phyloP scores from a whole-genome alignment of 2,888 invertebrate species.

The Callinectes sapidus region DNA sequence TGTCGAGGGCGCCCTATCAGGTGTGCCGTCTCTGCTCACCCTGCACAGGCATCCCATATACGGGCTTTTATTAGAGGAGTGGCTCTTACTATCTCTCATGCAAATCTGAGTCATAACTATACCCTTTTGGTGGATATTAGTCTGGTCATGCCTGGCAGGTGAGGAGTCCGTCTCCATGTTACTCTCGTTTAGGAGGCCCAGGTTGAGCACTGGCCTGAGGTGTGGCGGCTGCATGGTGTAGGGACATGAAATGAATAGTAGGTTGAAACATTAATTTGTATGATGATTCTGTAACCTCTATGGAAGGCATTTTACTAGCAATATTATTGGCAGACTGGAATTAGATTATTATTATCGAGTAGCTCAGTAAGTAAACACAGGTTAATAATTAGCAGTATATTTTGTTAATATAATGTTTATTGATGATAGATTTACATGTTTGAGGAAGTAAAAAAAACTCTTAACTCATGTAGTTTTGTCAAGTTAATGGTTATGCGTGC shows the following conservation, averaged over 20 bases:
- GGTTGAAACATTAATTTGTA: constrained; percentile 1
- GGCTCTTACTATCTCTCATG: constrained; percentile 14
- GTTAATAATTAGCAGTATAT: background rate
- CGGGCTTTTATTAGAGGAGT: constrained; percentile 21
- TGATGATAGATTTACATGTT: background rate
- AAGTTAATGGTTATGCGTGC: background rate
- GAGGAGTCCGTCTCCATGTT: background rate
- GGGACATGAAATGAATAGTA: background rate
- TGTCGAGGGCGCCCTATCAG: background rate
- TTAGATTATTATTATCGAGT: background rate
- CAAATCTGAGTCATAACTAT: constrained; percentile 22
- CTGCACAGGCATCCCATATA: background rate
- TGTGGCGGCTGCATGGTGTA: background rate
- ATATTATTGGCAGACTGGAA: background rate
- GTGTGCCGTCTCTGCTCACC: background rate
- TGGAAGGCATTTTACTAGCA: background rate
- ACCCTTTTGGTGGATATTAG: constrained; percentile 11
- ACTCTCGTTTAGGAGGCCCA: background rate
- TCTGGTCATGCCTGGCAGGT: constrained; percentile 6
- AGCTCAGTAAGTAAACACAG: background rate
- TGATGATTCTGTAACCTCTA: background rate
- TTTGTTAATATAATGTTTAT: background rate
- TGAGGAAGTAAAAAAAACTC: background rate
- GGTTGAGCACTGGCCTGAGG: background rate
- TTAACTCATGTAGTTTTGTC: background rate